Evolutionary conservation across 1,140 invertebrate genomes (phyloP).

Genomic region (Lucilia sericata): DNA sequence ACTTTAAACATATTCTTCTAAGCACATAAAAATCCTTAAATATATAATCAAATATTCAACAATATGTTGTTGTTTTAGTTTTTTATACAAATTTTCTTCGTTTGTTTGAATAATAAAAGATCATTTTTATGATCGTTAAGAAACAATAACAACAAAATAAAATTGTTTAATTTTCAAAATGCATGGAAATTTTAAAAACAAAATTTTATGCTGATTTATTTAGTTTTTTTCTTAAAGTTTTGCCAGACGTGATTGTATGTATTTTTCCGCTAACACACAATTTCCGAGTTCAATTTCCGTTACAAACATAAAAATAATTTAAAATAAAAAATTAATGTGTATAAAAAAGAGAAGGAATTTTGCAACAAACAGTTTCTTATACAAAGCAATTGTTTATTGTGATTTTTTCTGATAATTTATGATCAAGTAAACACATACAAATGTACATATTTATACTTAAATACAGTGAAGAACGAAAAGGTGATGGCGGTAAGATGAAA

Average conservation of each 20-base stretch:
- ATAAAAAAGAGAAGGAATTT: background rate
- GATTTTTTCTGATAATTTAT: constrained; percentile 17
- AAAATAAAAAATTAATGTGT: background rate
- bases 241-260: background rate
- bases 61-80: background rate
- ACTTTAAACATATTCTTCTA: background rate
- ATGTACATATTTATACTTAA: background rate
- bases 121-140: background rate
- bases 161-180: background rate
- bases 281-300: constrained; percentile 33
- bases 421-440: constrained; percentile 22
- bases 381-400: constrained; percentile 30
- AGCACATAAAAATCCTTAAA: background rate
- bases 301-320: constrained; percentile 9
- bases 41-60: background rate
- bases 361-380: background rate
- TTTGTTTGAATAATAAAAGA: background rate
- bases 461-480: background rate
- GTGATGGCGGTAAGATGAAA: too few relatives aligned
- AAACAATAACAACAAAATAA: background rate
- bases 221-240: too few relatives aligned
- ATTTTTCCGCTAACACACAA: background rate
- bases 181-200: background rate
- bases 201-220: background rate
- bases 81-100: background rate